Conservation (phyloP, 2,113 vertebrate species). For the Leucosticte australis region DNA sequence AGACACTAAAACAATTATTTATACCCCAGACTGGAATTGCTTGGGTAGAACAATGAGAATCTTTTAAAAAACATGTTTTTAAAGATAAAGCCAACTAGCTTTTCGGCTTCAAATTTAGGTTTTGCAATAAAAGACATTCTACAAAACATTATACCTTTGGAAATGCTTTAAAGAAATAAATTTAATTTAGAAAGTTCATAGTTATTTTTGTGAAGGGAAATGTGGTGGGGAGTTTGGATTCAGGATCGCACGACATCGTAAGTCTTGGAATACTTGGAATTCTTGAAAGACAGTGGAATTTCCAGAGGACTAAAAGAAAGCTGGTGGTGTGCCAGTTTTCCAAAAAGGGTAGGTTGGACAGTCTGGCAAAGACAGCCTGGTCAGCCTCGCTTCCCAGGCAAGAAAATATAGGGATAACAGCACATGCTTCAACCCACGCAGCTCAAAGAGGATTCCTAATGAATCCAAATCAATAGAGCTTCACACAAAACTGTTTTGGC, state of each 20-base stretch:
- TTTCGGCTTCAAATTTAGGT: conserved; percentile 36
- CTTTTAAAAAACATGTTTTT: conserved; percentile 47
- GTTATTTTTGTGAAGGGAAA: conserved; percentile 68
- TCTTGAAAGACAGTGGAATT: conserved; percentile 56
- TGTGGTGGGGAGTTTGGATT: conserved; percentile 62
- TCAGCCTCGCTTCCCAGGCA: not conserved
- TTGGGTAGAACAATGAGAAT: conserved; percentile 20
- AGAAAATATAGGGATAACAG: not conserved
- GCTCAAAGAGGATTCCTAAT: not conserved
- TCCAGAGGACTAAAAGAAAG: conserved; percentile 51
- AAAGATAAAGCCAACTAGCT: conserved; percentile 48
- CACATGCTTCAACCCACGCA: not conserved
- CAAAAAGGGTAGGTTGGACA: conserved; percentile 12
- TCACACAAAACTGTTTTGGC: not conserved
- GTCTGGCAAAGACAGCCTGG: not conserved
- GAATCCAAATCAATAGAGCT: not conserved
- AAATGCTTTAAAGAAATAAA: conserved; percentile 67
- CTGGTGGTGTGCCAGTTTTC: conserved; percentile 36
- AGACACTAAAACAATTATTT: conserved; percentile 34
- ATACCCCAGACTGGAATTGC: conserved; percentile 9
- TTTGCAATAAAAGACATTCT: conserved; percentile 63
- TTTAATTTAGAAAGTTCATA: conserved; percentile 64
- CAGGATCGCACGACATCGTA: conserved; percentile 44
- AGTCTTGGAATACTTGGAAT: conserved; percentile 62
- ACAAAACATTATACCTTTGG: conserved; percentile 56